These are phyloP conservation scores for Styela clava DNA, from an alignment of 23 tunicate genomes.

Conservation along the genomic window DNA sequence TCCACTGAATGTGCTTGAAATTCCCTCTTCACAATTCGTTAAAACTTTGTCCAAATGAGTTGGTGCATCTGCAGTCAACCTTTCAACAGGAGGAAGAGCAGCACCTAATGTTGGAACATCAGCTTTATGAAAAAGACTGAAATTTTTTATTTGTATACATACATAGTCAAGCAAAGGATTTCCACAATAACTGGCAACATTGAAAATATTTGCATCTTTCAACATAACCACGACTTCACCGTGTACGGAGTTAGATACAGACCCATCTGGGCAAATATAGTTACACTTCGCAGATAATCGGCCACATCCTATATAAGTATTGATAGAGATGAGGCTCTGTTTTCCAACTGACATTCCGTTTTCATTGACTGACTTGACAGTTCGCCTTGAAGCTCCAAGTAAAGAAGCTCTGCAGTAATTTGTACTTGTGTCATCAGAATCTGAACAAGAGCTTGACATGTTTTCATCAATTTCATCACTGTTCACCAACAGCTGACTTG, in stretches of 20 bases:
- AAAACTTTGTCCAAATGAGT: constrained; percentile 9
- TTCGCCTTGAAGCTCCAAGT: neutral
- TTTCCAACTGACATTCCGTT: neutral
- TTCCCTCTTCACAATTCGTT: neutral
- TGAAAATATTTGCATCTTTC: constrained; percentile 35
- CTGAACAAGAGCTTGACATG: neutral
- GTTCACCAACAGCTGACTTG: constrained; percentile 33
- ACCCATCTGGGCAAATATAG: neutral
- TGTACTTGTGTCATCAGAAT: constrained; percentile 1
- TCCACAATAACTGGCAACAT: constrained; percentile 41
- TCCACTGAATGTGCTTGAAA: neutral
- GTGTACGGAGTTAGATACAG: constrained; percentile 15
- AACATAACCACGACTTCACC: constrained; percentile 28
- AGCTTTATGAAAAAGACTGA: constrained; percentile 22
- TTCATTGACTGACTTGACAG: neutral
- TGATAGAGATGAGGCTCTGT: constrained; percentile 17
- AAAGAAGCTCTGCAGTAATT: constrained; percentile 1
- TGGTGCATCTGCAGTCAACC: neutral
- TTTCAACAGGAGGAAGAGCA: neutral
- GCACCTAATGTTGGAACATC: neutral
- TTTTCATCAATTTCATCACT: constrained; percentile 10
- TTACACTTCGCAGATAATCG: constrained; percentile 8
- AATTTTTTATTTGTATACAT: constrained; percentile 22
- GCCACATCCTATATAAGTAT: constrained; percentile 15
- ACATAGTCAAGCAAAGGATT: constrained; percentile 60